Evolutionary conservation across 92 coral and sea anemone species (phyloP), one percentile per base, ranked within the genome.

Genomic region (Blastomussa wellsi): DNA sequence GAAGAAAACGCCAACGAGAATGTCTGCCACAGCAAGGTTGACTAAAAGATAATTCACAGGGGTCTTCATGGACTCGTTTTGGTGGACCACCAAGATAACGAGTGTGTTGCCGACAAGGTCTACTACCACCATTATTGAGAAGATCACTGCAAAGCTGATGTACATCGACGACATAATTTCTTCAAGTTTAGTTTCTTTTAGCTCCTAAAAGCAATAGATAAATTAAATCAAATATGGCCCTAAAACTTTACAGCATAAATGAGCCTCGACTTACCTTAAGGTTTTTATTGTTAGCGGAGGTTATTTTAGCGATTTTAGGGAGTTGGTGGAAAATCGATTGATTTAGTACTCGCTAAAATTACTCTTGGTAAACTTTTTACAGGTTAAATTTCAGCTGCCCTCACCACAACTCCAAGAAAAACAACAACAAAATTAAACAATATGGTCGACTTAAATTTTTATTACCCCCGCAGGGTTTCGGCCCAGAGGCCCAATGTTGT

Each of bases 51-150:
- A 83, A 74, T 83, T 83, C 6, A 83, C 81, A 2, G 87, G 81
- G 10, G 87, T 83, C 62, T 83, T 83, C 87, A 83, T 83, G 5
- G 87, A 74, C 17, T 83, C 64, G 81, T 83, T 83, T 60, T 26
- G 76, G 29, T 29, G 29, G 17, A 83, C 74, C 33, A 83, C 87
- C 9, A 83, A 51, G 35, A 83, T 75, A 14, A 83, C 87, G 28
- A 83, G 74, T 1, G 81, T 83, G 87, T 83, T 83, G 1, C 87
- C 87, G 59, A 74, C 28, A 42, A 83, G 20, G 36, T 76, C 81
- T 19, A 51, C 80, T 28, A 83, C 36, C n/a, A 53, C 72, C 87
- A 83, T 73, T 13, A 83, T 5, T 2, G 80, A 64, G 35, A 74
- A 83, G 4, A 60, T 35, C 28, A 47, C 64, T 17, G 87, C 73